Evolutionary conservation across 2,888 invertebrate genomes (phyloP).

Genomic region (Tricholauxania praeusta): DNA sequence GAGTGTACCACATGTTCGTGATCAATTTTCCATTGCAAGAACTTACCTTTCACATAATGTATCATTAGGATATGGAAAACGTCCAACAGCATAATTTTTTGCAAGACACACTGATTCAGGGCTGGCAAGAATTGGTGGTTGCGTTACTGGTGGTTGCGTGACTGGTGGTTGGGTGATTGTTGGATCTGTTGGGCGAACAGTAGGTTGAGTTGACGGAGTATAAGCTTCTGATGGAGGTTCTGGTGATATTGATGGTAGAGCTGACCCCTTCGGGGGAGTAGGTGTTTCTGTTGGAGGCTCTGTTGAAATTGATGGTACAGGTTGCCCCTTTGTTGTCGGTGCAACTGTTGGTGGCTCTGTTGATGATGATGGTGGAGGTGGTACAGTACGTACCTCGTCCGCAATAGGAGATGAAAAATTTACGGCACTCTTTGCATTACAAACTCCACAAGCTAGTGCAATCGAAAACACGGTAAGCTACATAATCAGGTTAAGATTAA

Average conservation of each 20-base stretch:
- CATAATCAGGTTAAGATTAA: neutral
- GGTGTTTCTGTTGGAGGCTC: neutral
- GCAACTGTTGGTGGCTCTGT: conserved; percentile 11
- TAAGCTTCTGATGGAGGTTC: conserved; percentile 1
- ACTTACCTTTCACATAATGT: conserved; percentile 53
- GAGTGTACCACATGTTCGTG: too few species aligned
- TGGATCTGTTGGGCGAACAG: conserved; percentile 8
- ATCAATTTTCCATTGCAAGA: too few species aligned
- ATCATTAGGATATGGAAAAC: conserved; percentile 51
- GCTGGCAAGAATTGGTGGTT: neutral
- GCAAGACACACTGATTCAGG: conserved; percentile 28
- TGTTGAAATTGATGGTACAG: too few species aligned
- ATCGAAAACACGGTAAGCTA: conserved; percentile 15
- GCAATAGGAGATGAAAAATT: conserved; percentile 47
- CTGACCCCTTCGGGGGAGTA: conserved; percentile 15
- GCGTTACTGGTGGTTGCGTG: conserved; percentile 21
- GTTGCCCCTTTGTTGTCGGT: conserved; percentile 24
- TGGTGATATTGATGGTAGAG: conserved; percentile 4
- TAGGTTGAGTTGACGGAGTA: conserved; percentile 10
- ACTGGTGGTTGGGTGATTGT: conserved; percentile 15
- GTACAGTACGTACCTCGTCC: conserved; percentile 49
- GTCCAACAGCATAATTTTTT: conserved; percentile 43
- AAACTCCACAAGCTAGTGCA: conserved; percentile 49
- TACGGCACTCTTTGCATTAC: conserved; percentile 45
- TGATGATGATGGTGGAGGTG: conserved; percentile 10